Conservation (phyloP, 1,140 invertebrate species). For the Solen grandis region DNA sequence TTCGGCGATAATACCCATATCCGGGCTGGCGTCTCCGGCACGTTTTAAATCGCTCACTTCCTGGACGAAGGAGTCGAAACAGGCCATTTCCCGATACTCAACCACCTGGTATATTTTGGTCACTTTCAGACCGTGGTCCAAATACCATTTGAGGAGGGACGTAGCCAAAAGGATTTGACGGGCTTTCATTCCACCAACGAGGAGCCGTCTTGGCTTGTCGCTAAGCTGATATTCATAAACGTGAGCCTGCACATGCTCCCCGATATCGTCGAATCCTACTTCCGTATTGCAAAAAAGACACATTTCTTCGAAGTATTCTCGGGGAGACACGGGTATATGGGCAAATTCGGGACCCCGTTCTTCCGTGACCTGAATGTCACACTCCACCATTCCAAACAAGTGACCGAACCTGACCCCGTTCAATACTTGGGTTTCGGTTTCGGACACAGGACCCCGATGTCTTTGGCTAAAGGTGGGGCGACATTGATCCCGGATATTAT, state of each 20-base stretch:
- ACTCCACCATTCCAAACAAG: slow-evolving; percentile 53
- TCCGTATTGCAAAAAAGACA: slow-evolving; percentile 57
- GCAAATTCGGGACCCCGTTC: slow-evolving; percentile 5
- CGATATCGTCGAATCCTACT: slow-evolving; percentile 48
- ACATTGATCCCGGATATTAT: slow-evolving; percentile 13
- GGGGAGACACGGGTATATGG: slow-evolving; percentile 9
- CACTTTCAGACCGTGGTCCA: no score
- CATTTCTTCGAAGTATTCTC: slow-evolving; percentile 56
- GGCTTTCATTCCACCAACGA: slow-evolving; percentile 57
- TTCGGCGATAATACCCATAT: slow-evolving; percentile 14
- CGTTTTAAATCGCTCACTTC: slow-evolving; percentile 25
- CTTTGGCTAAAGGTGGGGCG: slow-evolving; percentile 22
- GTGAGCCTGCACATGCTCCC: slow-evolving; percentile 55
- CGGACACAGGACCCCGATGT: neutral
- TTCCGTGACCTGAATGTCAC: slow-evolving; percentile 50
- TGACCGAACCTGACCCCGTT: neutral
- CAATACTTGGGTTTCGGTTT: slow-evolving; percentile 33
- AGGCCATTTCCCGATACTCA: slow-evolving; percentile 19
- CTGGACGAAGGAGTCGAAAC: slow-evolving; percentile 18
- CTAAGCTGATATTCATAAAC: slow-evolving; percentile 26
- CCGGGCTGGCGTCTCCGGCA: neutral
- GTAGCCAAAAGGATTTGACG: no score
- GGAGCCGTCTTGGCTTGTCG: slow-evolving; percentile 28
- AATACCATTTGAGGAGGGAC: no score
- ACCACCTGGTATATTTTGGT: no score